phyloP scores from a whole-genome alignment of 2,113 vertebrate genomes.

The Leptobrachium ailaonicum region DNA sequence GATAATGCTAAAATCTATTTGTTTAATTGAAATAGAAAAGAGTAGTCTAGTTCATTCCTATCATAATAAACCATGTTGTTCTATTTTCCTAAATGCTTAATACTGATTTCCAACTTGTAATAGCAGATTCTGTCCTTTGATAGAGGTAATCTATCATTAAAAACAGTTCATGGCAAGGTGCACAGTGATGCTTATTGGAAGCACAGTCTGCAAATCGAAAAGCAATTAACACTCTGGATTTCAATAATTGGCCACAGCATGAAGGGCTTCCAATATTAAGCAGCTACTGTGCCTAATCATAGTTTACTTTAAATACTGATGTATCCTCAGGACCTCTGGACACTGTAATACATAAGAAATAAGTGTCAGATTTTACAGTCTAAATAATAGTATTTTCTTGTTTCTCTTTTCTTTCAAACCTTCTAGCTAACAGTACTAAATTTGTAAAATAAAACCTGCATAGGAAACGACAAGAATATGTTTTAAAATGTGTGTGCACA shows the following conservation, averaged over 20 bases:
- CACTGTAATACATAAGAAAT: background rate
- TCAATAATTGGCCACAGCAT: conserved; percentile 72
- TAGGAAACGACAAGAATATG: no score
- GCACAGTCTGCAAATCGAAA: conserved; percentile 62
- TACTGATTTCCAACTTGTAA: conserved; percentile 44
- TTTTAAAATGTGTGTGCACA: no score
- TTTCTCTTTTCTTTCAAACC: no score
- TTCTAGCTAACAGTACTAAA: no score
- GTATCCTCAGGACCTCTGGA: conserved; percentile 27
- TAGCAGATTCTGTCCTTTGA: conserved; percentile 55
- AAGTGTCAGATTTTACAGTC: background rate
- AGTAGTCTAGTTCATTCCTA: conserved; percentile 25
- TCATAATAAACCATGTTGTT: conserved; percentile 20
- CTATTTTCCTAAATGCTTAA: conserved; percentile 35
- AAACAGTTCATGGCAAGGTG: conserved; percentile 52
- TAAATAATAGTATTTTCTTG: no score
- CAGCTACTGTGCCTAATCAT: conserved; percentile 71
- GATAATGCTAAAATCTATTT: conserved; percentile 9
- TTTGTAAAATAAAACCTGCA: no score
- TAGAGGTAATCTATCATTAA: conserved; percentile 61
- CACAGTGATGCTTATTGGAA: conserved; percentile 60
- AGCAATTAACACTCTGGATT: conserved; percentile 74
- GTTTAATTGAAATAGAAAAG: conserved; percentile 26
- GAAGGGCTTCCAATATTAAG: conserved; percentile 61
- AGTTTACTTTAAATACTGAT: conserved; percentile 63